Evolutionary conservation across 2,113 vertebrate species (phyloP).

Genomic region (Mohoua ochrocephala): DNA sequence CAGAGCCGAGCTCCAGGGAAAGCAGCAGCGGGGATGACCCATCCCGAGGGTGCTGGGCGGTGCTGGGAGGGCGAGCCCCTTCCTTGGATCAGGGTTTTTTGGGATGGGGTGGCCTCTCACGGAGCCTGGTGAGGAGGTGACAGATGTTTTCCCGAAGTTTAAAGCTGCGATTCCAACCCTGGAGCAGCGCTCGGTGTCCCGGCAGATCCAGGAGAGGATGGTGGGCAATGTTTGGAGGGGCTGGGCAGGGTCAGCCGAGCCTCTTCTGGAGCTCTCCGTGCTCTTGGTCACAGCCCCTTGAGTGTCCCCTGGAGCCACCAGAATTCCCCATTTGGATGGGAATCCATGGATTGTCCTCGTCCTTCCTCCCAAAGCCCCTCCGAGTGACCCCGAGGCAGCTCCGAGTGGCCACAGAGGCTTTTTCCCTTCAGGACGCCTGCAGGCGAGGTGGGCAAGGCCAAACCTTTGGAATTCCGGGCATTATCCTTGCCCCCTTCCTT

Average conservation of each 20-base stretch:
- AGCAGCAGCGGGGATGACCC: rapidly evolving
- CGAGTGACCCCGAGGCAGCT: not conserved
- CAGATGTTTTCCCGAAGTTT: too few relatives aligned
- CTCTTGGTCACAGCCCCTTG: rapidly evolving
- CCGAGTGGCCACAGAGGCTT: rapidly evolving
- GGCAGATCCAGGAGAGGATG: not conserved
- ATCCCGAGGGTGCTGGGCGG: rapidly evolving
- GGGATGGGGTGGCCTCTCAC: rapidly evolving
- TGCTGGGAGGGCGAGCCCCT: not conserved
- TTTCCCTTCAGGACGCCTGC: not conserved
- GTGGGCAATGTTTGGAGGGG: not conserved
- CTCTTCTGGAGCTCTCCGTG: not conserved
- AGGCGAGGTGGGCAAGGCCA: not conserved
- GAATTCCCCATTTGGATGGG: rapidly evolving
- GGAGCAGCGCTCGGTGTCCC: rapidly evolving
- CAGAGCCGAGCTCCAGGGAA: not conserved
- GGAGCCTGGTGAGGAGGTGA: not conserved
- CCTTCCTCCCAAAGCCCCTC: not conserved
- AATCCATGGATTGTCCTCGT: rapidly evolving
- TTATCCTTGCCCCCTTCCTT: not conserved
- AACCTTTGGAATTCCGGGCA: not conserved
- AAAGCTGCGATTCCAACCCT: not conserved
- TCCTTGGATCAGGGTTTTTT: rapidly evolving
- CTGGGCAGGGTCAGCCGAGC: not conserved
- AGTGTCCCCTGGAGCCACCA: not conserved